Evolutionary conservation across 2,888 invertebrate genomes (phyloP), one percentile per base, ranked within the genome.

Genomic region (Pseudococcus jackbeardsleyi): DNA sequence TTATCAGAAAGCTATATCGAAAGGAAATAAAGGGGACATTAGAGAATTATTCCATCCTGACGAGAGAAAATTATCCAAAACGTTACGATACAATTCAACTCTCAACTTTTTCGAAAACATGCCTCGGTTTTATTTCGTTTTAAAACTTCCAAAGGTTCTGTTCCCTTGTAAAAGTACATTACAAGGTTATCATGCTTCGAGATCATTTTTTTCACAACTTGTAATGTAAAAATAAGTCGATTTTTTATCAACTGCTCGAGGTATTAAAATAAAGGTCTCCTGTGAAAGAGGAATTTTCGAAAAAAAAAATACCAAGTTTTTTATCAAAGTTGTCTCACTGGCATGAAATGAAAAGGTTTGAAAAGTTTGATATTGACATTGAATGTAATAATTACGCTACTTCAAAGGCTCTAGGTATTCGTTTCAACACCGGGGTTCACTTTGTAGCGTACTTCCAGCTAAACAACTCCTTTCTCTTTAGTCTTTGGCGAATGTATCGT

Each of bases 341-440:
- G 2, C 22, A 19, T 22, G 64, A 22, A 64, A 8, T 64, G 22
- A 64, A 19, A 19, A 19, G 64, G 9, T 19, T 64, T 64, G 64
- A 64, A 64, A 64, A 64, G 64, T 64, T 64, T 64, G 64, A 64
- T 64, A 22, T 64, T 64, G 19, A 22, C 64, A 64, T 64, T 64
- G 19, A 22, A 64, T n/a, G 12, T 64, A 64, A 22, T 22, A 64
- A 64, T 19, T 64, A 64, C 19, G 64, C 19, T 9, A 19, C 64
- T 64, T 64, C 64, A 64, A 64, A 64, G 22, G 15, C 39, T 39
- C 39, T 39, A 39, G 22, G 0, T 64, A 64, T 7, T 54, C 4
- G 54, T 54, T 64, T 64, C 11, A 8, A 22, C n/a, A n/a, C 9
- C 11, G 1, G 22, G n/a, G 19, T 22, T 64, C 48, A 48, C 12